Evolutionary conservation across 30 jellyfish, hydroid and myxozoan species (phyloP), one percentile per base, ranked within the genome.

Genomic region (Cassiopea andromeda): DNA sequence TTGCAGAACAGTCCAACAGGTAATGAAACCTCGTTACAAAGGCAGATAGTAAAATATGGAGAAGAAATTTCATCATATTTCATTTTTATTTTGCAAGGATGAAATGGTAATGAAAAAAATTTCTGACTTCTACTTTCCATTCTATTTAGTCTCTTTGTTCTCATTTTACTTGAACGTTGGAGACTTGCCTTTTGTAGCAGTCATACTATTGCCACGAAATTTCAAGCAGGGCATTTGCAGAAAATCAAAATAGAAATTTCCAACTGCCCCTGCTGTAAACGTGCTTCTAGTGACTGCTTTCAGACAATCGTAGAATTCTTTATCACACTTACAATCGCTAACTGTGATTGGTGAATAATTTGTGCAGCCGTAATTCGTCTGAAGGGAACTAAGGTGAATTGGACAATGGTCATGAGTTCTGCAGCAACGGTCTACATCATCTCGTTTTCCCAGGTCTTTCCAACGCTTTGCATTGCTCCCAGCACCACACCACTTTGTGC

Each of bases 401-500:
- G 54, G 59, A 89, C 95, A 88, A 1, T 82, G 72, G 80, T 88
- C 95, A 27, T 88, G 95, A 50, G 19, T 72, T 59, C 90, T 61
- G 72, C 95, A 88, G 91, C 95, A 88, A 12, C 70, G 7, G 49
- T 88, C 95, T 2, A 88, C 89, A 45, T 88, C 90, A n/a, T 66
- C 81, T 6, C 48, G 72, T 14, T 45, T 45, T 1, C 95, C 95
- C 64, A 88, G 80, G 5, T 78, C 91, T 45, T 66, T 80, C 16
- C 79, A 85, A 45, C 44, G 57, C 17, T 78, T 87, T 1, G 95
- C 95, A 14, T 58, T 68, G 78, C 79, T 78, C 7, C 95, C 95
- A 49, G 45, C 46, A 1, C 95, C 95, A 72, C 95, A 88, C 95
- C 95, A 88, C 72, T 38, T 46, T 7, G 95, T 88, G 17, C 95